A percentile compares a stretch with the other conserved stretches of the same genome.
phyloP scores from a whole-genome alignment of 2,113 vertebrate genomes.

The Notarius quadriscutis region DNA sequence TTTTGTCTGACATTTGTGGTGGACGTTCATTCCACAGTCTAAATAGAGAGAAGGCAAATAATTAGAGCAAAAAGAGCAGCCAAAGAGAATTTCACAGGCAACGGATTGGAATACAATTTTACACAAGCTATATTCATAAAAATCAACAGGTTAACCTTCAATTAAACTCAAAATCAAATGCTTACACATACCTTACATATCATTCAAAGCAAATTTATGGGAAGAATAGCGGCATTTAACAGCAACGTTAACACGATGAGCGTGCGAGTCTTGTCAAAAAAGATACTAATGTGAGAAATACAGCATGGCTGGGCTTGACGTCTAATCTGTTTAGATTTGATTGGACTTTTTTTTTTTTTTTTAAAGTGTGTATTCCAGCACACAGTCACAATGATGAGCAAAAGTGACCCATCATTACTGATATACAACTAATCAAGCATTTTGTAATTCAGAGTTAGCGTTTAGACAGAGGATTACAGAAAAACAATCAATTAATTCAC shows the following conservation, averaged over 20 bases:
- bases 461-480: background rate
- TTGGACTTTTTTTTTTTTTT: no score
- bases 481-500: no score
- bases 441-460: background rate
- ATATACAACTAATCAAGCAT: no score
- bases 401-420: no score
- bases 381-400: no score
- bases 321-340: no score
- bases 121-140: background rate
- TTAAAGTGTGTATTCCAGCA: no score
- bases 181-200: background rate
- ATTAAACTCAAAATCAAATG: background rate
- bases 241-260: background rate
- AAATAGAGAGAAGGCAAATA: constrained; percentile 32
- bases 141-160: background rate
- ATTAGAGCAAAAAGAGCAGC: background rate
- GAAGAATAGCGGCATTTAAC: background rate
- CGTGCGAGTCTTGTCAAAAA: background rate
- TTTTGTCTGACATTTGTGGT: constrained; percentile 96
- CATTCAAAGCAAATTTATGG: background rate
- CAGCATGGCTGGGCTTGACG: no score
- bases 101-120: no score
- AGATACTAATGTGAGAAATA: no score
- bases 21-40: constrained; percentile 97
- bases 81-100: background rate